Percentiles rank a stretch among this genome's conserved stretches.
Evolutionary conservation across 2,113 vertebrate species (phyloP).

Genomic region (Rhea pennata): DNA sequence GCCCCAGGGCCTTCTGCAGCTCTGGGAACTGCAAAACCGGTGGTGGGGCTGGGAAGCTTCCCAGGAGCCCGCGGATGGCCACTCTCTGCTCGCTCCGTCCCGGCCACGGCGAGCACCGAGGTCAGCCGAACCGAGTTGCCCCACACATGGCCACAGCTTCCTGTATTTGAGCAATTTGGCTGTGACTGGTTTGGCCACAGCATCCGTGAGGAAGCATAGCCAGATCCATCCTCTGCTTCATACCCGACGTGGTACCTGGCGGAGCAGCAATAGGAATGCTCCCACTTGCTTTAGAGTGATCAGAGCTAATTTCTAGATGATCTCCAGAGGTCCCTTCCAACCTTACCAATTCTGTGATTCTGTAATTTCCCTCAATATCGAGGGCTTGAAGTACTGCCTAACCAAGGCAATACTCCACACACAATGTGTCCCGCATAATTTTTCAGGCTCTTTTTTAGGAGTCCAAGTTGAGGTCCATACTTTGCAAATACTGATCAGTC

Average conservation of each 20-base stretch:
- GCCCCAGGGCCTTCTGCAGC: background rate
- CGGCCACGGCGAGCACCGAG: background rate
- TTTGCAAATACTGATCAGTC: background rate
- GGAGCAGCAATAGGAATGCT: background rate
- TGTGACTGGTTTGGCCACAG: rapidly evolving
- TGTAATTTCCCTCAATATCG: background rate
- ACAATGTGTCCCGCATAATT: background rate
- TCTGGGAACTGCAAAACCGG: background rate
- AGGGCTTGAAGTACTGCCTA: background rate
- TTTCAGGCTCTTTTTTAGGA: background rate
- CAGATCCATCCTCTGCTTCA: background rate
- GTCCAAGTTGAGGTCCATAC: background rate
- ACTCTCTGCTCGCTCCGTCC: background rate
- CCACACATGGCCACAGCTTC: background rate
- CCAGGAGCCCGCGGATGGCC: background rate
- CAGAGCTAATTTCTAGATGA: background rate
- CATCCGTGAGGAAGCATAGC: background rate
- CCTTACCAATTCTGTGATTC: too few relatives aligned
- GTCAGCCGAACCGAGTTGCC: background rate
- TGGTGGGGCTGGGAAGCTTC: background rate
- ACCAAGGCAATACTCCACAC: background rate
- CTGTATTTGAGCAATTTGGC: background rate
- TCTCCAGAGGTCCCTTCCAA: too few relatives aligned
- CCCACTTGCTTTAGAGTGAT: background rate
- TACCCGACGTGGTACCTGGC: background rate